Base-by-base conservation (phyloP, 2,888 invertebrate species). In the Brenthis ino region DNA sequence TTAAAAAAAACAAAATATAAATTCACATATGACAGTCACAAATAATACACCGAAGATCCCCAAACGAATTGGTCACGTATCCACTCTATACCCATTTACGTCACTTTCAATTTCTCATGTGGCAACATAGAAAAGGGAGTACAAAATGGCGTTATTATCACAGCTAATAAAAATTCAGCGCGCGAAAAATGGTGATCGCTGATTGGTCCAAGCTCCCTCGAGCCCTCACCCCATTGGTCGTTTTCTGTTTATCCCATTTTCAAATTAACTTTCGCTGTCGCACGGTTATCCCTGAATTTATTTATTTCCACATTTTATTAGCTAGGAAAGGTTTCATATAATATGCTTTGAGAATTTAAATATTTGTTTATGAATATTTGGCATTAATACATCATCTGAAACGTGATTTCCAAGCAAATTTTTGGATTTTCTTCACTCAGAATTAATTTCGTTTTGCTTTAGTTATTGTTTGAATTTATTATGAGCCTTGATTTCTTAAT, bases 81-180 rank as follows among this genome's bases (percentile, higher is more conserved):
- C 65, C 67, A 58, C 55, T 69, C 69, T 53, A 65, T 80, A 78
- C 77, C 81, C 83, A 82, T 84, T 83, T 81, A 79, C 79, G 83
- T 85, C 83, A 79, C 77, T 82, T 85, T 81, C 80, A 77, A 85
- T 85, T 82, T 83, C 77, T 76, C 74, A 74, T 77, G 74, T 80
- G 80, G 82, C 80, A 84, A 76, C 76, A 75, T 70, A 69, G 73
- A 86, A 85, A 85, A 82, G 87, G 81, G 84, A 86, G 87, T 87
- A 86, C 90, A 89, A 91, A 90, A 91, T 91, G 92, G 89, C 89
- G 88, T 89, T 91, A 91, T 91, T 91, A 91, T 91, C 90, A 85
- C 72, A 78, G 87, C 90, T 92, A 93, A 93, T 93, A 93, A 92
- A 93, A 92, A 93, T 92, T 91, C 92, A 89, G 89, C 90, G 91